A percentile compares a stretch with the other conserved stretches of the same genome.
Conservation (phyloP, 2,113 vertebrate species). For the Nettapus auritus region DNA sequence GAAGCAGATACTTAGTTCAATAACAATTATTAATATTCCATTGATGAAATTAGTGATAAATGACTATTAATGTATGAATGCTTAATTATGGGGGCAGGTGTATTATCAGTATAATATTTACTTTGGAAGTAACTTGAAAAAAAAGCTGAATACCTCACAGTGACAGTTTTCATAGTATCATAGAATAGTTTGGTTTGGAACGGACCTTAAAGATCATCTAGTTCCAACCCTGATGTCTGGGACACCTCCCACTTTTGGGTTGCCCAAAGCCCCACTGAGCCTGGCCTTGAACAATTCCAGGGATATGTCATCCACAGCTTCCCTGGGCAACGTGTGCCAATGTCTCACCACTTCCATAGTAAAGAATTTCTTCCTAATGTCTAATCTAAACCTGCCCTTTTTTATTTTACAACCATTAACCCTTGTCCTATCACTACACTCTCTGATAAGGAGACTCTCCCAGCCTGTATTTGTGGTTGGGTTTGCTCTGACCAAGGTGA, state of each 20-base stretch:
- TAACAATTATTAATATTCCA: neutral
- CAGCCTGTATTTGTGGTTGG: too few relatives aligned
- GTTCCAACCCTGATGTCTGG: neutral
- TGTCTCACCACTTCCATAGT: neutral
- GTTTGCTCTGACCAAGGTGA: too few relatives aligned
- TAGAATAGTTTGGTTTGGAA: neutral
- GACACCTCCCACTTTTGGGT: neutral
- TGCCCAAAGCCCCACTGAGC: neutral
- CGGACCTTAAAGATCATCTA: neutral
- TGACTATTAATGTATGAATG: neutral
- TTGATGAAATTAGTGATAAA: neutral
- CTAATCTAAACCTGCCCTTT: neutral
- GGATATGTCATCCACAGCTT: neutral
- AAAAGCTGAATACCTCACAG: neutral
- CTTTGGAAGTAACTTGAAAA: neutral
- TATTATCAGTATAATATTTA: neutral
- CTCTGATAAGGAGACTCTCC: neutral
- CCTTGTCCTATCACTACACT: neutral
- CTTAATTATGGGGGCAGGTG: neutral
- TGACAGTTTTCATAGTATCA: neutral
- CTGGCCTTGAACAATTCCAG: neutral
- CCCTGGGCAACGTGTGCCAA: neutral
- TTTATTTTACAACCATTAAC: neutral
- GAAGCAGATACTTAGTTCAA: neutral
- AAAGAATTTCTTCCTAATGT: neutral